Evolutionary conservation across 2,888 invertebrate species (phyloP).

Genomic region (Cantharis lateralis): DNA sequence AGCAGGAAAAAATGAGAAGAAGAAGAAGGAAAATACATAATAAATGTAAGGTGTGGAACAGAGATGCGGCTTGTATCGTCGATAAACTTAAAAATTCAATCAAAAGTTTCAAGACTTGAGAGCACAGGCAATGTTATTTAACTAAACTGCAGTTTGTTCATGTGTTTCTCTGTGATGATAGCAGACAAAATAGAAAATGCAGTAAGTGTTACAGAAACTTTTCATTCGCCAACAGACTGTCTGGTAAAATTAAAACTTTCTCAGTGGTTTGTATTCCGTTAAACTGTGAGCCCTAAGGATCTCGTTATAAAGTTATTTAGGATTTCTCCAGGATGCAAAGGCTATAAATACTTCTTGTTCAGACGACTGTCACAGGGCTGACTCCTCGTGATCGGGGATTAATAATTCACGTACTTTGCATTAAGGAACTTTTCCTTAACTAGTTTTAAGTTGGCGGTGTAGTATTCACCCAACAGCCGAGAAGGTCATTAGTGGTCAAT

Average conservation of each 20-base stretch:
- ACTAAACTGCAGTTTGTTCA: neutral
- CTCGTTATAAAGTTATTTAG: neutral
- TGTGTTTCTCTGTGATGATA: neutral
- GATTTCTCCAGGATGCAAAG: neutral
- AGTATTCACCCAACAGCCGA: neutral
- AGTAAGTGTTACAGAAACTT: neutral
- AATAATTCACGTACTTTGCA: no score
- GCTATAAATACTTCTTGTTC: neutral
- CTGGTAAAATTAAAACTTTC: neutral
- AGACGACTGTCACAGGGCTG: neutral
- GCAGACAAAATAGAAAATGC: neutral
- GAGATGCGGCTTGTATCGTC: neutral
- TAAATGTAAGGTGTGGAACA: neutral
- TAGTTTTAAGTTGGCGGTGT: no score
- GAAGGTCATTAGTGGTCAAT: neutral
- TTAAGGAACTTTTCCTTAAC: no score
- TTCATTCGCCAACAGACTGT: neutral
- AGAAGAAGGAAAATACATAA: neutral
- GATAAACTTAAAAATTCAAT: neutral
- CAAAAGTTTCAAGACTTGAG: neutral
- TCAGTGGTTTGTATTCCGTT: neutral
- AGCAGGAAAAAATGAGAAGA: neutral
- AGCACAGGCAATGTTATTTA: neutral
- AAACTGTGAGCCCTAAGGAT: neutral
- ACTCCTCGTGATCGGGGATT: neutral